Evolutionary conservation across 1,140 invertebrate genomes (phyloP), one percentile per base, ranked within the genome.

Genomic region (Brachionus koreanus): DNA sequence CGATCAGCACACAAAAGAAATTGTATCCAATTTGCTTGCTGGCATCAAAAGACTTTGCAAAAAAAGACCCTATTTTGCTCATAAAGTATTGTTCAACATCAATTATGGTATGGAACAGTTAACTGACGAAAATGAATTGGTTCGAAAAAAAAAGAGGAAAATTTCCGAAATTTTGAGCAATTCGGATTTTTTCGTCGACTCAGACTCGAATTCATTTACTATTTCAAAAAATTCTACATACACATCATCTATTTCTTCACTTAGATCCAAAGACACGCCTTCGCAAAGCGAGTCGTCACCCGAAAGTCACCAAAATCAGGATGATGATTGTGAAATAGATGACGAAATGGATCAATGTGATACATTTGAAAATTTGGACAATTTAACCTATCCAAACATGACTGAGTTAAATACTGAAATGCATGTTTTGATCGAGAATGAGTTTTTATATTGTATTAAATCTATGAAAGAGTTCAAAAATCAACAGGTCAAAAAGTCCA

Each of bases 11-110:
- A 79, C 76, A 10, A 79, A 79, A 61, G 49, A 57, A n/a, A 25
- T 61, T 29, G 76, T 79, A 1, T 79, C 76, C 19, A 79, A 79
- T 65, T 61, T 79, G 76, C 39, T 79, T 2, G 19, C 46, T 23
- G 76, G 61, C 3, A 57, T 79, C 0, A 57, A 52, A 65, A 9
- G 76, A 57, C 23, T 79, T 23, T 79, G 76, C 49, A 79, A 63
- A 29, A 23, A 35, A 42, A 57, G 76, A 25, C 76, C 76, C 3
- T 9, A 79, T 52, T 65, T 79, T 39, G 76, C 61, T 7, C 57
- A 79, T 25, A 79, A 79, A 79, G 16, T 79, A 25, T 61, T 79
- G 33, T 79, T 79, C 25, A 43, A 63, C 29, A 79, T 79, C 4
- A 23, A 42, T 16, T 74, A 35, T 46, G 9, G 39, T 23, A 46